Evolutionary conservation across 2,888 invertebrate species (phyloP).

Genomic region (Noctuana brunneofusca): DNA sequence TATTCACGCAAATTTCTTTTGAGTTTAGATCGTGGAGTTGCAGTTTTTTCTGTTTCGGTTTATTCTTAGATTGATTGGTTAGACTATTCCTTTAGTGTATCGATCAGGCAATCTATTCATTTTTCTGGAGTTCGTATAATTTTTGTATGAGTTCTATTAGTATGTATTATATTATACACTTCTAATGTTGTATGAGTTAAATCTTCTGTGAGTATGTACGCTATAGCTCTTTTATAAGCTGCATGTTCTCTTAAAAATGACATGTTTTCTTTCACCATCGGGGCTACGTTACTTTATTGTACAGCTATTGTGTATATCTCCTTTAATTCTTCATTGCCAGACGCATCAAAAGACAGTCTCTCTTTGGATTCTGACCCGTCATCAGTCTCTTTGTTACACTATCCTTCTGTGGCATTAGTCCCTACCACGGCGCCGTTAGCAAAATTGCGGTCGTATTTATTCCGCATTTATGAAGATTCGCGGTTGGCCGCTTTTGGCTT

Average conservation of each 20-base stretch:
- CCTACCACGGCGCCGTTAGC: constrained; percentile 5
- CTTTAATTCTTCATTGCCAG: background rate
- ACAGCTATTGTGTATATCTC: background rate
- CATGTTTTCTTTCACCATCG: too few relatives aligned
- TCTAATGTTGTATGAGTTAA: too few relatives aligned
- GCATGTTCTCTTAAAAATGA: too few relatives aligned
- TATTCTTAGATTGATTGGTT: background rate
- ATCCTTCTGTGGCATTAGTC: constrained; percentile 3
- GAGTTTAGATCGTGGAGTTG: background rate
- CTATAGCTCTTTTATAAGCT: too few relatives aligned
- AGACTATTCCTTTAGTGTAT: background rate
- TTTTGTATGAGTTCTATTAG: background rate
- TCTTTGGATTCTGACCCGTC: background rate
- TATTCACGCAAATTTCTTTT: background rate
- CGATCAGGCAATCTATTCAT: too few relatives aligned
- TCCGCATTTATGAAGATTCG: constrained; percentile 11
- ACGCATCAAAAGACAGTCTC: background rate
- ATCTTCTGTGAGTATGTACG: too few relatives aligned
- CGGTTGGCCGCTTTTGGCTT: constrained; percentile 6
- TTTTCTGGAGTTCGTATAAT: too few relatives aligned
- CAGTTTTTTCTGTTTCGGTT: background rate
- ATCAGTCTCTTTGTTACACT: background rate
- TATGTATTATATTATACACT: too few relatives aligned
- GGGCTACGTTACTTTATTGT: too few relatives aligned
- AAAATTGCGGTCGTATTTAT: constrained; percentile 24